Evolutionary conservation across 2,797 vertebrate genomes (phyloP).

Genomic region (Telmatherina bonti): DNA sequence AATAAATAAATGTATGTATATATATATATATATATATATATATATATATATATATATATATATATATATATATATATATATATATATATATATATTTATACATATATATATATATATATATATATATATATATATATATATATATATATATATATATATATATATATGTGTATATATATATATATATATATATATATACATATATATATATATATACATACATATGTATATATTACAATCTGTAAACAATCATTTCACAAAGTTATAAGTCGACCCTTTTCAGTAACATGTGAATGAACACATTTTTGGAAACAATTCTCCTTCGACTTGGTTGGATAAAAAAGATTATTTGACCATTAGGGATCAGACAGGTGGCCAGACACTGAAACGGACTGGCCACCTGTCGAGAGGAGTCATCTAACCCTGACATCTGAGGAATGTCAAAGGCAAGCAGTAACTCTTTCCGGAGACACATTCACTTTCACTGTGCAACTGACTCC

Average conservation of each 20-base stretch:
- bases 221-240: not conserved
- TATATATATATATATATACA: too few species aligned
- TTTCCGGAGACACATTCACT: slow-evolving; percentile 1
- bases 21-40: too few species aligned
- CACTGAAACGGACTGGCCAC: not conserved
- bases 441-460: slow-evolving; percentile 20
- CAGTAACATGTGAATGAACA: not conserved
- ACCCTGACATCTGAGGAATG: slow-evolving; percentile 28
- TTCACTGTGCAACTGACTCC: not conserved
- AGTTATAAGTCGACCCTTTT: not conserved
- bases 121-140: too few species aligned
- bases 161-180: too few species aligned
- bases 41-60: too few species aligned
- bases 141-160: too few species aligned
- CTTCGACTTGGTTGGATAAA: not conserved
- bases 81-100: too few species aligned
- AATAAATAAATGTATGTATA: too few species aligned
- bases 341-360: not conserved
- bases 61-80: too few species aligned
- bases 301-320: not conserved
- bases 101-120: too few species aligned
- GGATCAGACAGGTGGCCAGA: not conserved
- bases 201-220: too few species aligned
- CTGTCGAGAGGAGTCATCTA: not conserved
- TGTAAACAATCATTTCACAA: not conserved